Base-by-base conservation (phyloP, 1,140 invertebrate genomes). In the Tenebrio molitor region DNA sequence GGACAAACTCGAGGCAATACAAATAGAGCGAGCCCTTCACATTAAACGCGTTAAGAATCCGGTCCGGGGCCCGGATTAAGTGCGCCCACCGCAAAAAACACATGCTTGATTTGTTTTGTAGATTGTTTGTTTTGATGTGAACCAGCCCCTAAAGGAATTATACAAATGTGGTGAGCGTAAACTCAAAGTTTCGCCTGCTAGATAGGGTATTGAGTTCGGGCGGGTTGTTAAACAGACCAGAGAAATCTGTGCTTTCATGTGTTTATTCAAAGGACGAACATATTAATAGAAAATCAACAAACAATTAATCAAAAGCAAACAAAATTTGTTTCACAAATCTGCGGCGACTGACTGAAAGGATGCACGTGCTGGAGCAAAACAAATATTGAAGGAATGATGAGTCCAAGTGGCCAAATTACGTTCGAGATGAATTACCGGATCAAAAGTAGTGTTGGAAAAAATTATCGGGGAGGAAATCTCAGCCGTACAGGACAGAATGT, bases 201-300 rank as follows among this genome's bases (percentile, higher is more conserved):
- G 50, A 58, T 58, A 29, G 50, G 23, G 50, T 58, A 58, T 58
- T 58, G 50, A 58, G 23, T 58, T 29, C n/a, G 50, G 50, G 23
- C 15, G 50, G 50, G 50, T 58, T 58, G 50, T 58, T 58, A 58
- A 58, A 58, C 50, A 58, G 50, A 58, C 50, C 50, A 58, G 50
- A 58, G 50, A 58, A 58, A 58, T 58, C 50, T 58, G 50, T 58
- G 50, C 50, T 58, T 58, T 58, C 50, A 58, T 58, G 50, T 58
- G 50, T 58, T 58, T 58, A 58, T 58, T 58, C 50, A 58, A 58
- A 58, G 50, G 50, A 58, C 50, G 50, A 23, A 58, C 50, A 58
- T 58, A 58, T 58, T 58, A 58, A 58, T 58, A 58, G 50, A 58
- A 58, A 58, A 58, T 58, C 50, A 58, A 58, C 50, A 58, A 58